Base-by-base conservation (phyloP, 1,140 invertebrate genomes). In the Tetranychus cinnabarinus region DNA sequence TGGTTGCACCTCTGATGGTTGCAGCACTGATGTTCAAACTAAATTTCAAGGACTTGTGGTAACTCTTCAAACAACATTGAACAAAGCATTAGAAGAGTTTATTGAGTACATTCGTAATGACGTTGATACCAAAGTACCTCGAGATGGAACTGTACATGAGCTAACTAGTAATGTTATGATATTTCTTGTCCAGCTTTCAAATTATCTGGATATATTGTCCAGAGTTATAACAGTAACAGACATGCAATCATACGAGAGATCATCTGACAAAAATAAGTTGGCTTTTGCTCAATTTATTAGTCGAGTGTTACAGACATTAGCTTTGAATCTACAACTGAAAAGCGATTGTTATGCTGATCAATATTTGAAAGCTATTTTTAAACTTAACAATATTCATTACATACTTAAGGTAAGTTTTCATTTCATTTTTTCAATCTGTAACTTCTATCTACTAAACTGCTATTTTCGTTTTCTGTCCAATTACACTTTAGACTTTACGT, bases 131-230 rank as follows among this genome's bases (percentile, higher is more conserved):
- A 81, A 82, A 65, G 78, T 92, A 67, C 88, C 92, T 0, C 85
- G 83, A 72, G 92, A 97, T 77, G 92, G 91, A 61, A 97, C 91
- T 1, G 91, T 97, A 34, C 90, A 93, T 70, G 88, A 97, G 73
- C 75, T 92, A 52, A 92, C 90, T 3, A 88, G 84, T 58, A 92
- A 95, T 72, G 87, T 92, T 46, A 70, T 91, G 50, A 82, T 88
- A 63, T 86, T 90, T 73, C 74, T 88, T 52, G 85, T 89, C 71
- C 85, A 88, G 68, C 74, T 91, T 56, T 78, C 82, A 15, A 66
- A 68, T 36, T 69, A 63, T 58, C 46, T 65, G 42, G 66, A 68
- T 58, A 66, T 68, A 46, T 59, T 68, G 33, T 63, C 63, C 12
- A 59, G 55, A 45, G 67, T 68, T 42, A 54, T 68, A 31, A 58